Evolutionary conservation across 2,888 invertebrate species (phyloP).

Genomic region (Protodeltote pygarga): DNA sequence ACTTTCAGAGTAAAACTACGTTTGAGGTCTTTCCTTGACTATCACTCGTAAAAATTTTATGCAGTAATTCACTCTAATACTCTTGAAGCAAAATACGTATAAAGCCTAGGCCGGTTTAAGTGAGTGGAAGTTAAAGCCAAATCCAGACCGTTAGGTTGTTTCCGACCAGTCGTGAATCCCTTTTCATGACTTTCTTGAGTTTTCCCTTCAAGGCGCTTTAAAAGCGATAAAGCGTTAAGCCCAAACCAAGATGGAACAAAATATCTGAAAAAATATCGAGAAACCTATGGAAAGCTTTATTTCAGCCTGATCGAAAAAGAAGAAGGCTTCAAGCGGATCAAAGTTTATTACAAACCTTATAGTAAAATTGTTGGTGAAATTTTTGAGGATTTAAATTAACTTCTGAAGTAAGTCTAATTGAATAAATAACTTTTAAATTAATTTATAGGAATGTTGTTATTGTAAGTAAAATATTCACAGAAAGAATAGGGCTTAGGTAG

Average conservation of each 20-base stretch:
- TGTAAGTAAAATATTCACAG: too few species aligned
- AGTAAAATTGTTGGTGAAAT: too few species aligned
- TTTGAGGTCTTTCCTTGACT: too few species aligned
- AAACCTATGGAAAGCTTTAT: constrained; percentile 39
- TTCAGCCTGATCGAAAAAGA: constrained; percentile 19
- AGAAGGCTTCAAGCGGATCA: constrained; percentile 7
- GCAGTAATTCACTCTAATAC: constrained; percentile 20
- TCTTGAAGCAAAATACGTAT: constrained; percentile 25
- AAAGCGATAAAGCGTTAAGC: constrained; percentile 66
- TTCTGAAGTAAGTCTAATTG: too few species aligned
- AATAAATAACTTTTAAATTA: too few species aligned
- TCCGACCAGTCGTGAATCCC: constrained; percentile 48
- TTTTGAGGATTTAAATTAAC: too few species aligned
- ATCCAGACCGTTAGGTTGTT: constrained; percentile 51
- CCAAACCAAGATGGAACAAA: constrained; percentile 57
- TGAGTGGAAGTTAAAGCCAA: constrained; percentile 43
- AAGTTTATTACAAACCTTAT: constrained; percentile 1
- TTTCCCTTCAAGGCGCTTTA: constrained; percentile 52
- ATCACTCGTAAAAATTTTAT: constrained; percentile 29
- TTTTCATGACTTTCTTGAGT: constrained; percentile 54
- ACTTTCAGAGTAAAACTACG: too few species aligned
- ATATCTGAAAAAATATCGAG: constrained; percentile 48
- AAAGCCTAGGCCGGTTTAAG: constrained; percentile 30
- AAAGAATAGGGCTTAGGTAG: too few species aligned
- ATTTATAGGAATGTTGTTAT: too few species aligned